Percentiles rank a stretch among this genome's conserved stretches.
Evolutionary conservation across 2,888 invertebrate genomes (phyloP).

Genomic region (Pseudoips prasinana): DNA sequence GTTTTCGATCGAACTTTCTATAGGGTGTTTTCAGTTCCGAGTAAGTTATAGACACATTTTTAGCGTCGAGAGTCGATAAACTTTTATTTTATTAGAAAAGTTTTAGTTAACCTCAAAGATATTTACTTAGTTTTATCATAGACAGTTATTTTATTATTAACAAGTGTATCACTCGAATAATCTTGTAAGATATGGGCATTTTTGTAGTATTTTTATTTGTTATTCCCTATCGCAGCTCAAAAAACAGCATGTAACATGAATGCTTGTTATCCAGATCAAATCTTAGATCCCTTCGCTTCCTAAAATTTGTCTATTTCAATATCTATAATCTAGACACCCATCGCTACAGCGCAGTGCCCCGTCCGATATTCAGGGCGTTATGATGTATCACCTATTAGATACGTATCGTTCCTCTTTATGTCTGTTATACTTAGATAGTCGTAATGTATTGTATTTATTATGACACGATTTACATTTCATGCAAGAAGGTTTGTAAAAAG

Average conservation of each 20-base stretch:
- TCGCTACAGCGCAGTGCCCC: conserved; percentile 24
- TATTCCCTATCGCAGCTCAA: too few species aligned
- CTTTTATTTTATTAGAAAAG: too few species aligned
- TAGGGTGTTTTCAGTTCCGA: not conserved
- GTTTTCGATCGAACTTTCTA: conserved; percentile 16
- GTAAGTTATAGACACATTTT: too few species aligned
- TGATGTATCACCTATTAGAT: conserved; percentile 63
- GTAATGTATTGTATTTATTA: conserved; percentile 35
- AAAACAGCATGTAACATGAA: too few species aligned
- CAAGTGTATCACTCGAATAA: too few species aligned
- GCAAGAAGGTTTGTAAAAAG: conserved; percentile 11
- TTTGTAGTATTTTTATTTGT: too few species aligned
- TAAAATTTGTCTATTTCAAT: conserved; percentile 13
- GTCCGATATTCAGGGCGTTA: conserved; percentile 48
- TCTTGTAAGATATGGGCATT: too few species aligned
- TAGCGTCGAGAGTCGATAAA: too few species aligned
- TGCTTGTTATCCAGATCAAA: conserved; percentile 18
- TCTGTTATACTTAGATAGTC: conserved; percentile 40
- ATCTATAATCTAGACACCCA: conserved; percentile 2
- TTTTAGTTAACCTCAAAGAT: too few species aligned
- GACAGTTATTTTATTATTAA: too few species aligned
- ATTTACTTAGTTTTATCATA: too few species aligned
- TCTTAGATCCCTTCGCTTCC: conserved; percentile 8
- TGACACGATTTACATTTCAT: conserved; percentile 25
- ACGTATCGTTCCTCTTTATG: conserved; percentile 51